Evolutionary conservation across 2,797 vertebrate genomes (phyloP), one percentile per base, ranked within the genome.

Genomic region (Trematomus bernacchii): DNA sequence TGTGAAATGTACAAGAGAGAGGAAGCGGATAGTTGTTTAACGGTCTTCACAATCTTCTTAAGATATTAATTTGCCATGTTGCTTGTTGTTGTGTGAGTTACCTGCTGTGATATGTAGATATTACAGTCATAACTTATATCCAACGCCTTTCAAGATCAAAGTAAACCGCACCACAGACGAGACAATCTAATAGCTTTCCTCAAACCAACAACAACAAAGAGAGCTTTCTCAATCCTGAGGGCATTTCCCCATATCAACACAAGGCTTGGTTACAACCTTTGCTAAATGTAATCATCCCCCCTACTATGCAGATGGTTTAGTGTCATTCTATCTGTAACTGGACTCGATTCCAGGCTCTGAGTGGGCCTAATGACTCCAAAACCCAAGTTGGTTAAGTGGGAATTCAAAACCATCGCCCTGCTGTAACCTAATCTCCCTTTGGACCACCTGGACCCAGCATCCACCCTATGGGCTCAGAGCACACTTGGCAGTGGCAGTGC

Each of bases 311-410:
- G 93, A 94, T 95, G 94, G 93, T 86, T 85, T 60, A 77, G 84
- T 86, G 94, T 93, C 75, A 94, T 88, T 89, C 92, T 93, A 94
- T 93, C 92, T 85, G 87, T 88, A 92, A 93, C 85, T 83, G 82
- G 91, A 91, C 80, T 85, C 90, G 51, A 67, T 71, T 65, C 84
- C 77, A 77, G 85, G 48, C 87, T 85, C 85, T 78, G 89, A 93
- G 85, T 83, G 87, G 73, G 76, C 83, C 87, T 93, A 93, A 94
- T 92, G 92, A 92, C 84, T 92, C 75, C 80, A 77, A 80, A 90
- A 86, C 83, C 84, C 73, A 68, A 74, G 89, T 82, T 91, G 88
- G 91, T 93, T 91, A 90, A 91, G 88, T 86, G 83, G 91, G 86
- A 94, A 93, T 81, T 67, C 72, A 85, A 93, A 87, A 91, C 92